Conservation (phyloP, 1,140 invertebrate genomes). For the Macrosteles quadrilineatus region DNA sequence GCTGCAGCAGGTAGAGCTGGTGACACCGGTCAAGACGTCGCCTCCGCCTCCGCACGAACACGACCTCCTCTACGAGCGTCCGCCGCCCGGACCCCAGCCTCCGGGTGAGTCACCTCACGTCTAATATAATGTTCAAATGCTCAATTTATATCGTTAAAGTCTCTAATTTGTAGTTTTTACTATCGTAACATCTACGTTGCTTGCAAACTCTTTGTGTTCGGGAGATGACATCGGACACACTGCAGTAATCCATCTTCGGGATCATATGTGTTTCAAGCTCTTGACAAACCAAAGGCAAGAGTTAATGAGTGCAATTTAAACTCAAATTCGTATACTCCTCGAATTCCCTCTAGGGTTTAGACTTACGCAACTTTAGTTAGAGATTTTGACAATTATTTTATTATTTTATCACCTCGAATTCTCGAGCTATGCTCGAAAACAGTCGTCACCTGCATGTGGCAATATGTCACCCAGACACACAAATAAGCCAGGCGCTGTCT, state of each 20-base stretch:
- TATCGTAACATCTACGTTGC: not conserved
- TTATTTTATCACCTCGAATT: too few relatives aligned
- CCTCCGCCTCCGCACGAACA: conserved; percentile 36
- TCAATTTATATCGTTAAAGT: not conserved
- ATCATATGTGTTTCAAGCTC: too few relatives aligned
- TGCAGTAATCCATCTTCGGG: too few relatives aligned
- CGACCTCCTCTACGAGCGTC: conserved; percentile 35
- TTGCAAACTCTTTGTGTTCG: not conserved
- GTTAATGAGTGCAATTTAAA: too few relatives aligned
- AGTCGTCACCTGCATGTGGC: too few relatives aligned
- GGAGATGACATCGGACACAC: not conserved
- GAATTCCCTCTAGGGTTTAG: too few relatives aligned
- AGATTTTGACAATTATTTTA: not conserved
- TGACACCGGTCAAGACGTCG: conserved; percentile 39
- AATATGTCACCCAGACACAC: too few relatives aligned
- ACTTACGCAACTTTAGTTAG: not conserved
- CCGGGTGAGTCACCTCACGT: not conserved
- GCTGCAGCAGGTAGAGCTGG: conserved; percentile 32
- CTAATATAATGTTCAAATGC: too few relatives aligned
- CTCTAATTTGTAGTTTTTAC: not conserved
- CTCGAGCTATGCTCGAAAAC: too few relatives aligned
- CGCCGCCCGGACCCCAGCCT: not conserved
- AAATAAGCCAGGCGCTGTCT: too few relatives aligned
- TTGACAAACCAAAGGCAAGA: too few relatives aligned
- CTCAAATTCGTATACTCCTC: too few relatives aligned